Percentiles rank a stretch among this genome's conserved stretches.
phyloP scores from a whole-genome alignment of 2,113 vertebrate genomes.

The Morone saxatilis region DNA sequence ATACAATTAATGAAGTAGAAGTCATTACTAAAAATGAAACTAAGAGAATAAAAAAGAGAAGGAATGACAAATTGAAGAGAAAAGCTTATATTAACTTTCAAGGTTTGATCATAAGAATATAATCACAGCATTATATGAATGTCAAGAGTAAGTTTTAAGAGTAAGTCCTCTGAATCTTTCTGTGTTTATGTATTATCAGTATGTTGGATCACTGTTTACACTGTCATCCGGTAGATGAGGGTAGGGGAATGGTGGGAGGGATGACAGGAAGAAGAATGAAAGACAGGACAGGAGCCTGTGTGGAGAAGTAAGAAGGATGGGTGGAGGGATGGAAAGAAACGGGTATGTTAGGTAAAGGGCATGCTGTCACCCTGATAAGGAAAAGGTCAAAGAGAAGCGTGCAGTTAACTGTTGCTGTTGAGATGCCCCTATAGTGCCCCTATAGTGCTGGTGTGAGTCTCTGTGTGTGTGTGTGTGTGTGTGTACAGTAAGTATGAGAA shows the following conservation, averaged over 20 bases:
- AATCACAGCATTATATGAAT: background rate
- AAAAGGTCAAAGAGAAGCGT: slow-evolving; percentile 70
- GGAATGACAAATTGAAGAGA: background rate
- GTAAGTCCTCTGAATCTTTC: background rate
- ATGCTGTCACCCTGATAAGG: slow-evolving; percentile 63
- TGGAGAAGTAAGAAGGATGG: background rate
- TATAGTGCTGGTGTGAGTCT: too few species aligned
- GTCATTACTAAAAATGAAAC: background rate
- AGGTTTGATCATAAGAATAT: background rate
- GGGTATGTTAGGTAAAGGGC: slow-evolving; percentile 56
- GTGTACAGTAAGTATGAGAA: background rate
- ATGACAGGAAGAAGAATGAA: slow-evolving; percentile 9
- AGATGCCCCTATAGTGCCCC: background rate
- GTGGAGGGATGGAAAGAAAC: background rate
- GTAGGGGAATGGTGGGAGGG: background rate
- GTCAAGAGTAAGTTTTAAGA: background rate
- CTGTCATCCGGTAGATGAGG: background rate
- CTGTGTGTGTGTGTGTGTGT: too few species aligned
- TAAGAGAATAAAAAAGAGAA: background rate
- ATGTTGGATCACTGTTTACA: background rate
- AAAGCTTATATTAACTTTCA: background rate
- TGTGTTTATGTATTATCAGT: background rate
- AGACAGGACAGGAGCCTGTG: background rate
- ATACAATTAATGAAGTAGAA: background rate
- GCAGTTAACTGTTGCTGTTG: background rate